phyloP scores from a whole-genome alignment of 2,113 vertebrate species.

The Dromiciops gliroides region DNA sequence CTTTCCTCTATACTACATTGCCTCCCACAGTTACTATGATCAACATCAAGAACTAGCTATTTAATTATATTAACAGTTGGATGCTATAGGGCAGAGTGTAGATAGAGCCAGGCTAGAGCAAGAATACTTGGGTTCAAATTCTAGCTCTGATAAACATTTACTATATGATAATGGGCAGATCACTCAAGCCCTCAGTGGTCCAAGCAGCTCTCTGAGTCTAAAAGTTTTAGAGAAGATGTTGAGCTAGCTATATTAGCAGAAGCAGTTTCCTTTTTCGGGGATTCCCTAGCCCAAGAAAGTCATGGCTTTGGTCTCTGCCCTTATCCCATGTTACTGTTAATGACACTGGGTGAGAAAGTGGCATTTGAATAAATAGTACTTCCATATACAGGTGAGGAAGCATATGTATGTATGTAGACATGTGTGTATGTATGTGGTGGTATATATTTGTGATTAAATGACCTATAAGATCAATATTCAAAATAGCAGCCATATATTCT shows the following conservation, averaged over 20 bases:
- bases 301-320: background rate
- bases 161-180: background rate
- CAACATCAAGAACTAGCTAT: background rate
- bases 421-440: background rate
- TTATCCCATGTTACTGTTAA: background rate
- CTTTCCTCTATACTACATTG: background rate
- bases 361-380: background rate
- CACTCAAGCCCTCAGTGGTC: background rate
- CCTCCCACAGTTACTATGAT: background rate
- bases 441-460: constrained; percentile 1
- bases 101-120: background rate
- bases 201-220: background rate
- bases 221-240: background rate
- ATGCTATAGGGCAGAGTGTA: background rate
- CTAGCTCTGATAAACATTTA: background rate
- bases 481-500: constrained; percentile 32
- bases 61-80: too few species aligned
- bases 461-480: constrained; percentile 29
- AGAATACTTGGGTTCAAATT: background rate
- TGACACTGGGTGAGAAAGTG: background rate
- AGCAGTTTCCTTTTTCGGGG: background rate
- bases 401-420: background rate
- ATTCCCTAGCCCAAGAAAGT: background rate
- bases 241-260: background rate
- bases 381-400: background rate